Evolutionary conservation across 2,797 vertebrate species (phyloP).

Genomic region (Ibycter americanus): DNA sequence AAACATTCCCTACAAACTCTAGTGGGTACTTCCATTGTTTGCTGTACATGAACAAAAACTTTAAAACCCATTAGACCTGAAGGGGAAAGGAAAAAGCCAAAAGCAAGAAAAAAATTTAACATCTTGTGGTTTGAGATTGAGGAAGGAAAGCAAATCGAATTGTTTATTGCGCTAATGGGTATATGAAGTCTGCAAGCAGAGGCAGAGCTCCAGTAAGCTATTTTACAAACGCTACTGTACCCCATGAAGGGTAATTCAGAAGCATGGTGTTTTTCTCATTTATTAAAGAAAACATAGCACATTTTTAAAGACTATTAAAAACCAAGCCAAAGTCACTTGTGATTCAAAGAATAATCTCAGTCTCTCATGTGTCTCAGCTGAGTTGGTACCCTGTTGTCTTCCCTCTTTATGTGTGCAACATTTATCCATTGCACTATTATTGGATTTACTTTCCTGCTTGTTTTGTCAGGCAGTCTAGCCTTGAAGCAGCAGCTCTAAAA

Average conservation of each 20-base stretch:
- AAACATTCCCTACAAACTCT: neutral
- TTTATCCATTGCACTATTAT: neutral
- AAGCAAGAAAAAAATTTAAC: neutral
- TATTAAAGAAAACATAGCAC: neutral
- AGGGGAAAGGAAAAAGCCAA: neutral
- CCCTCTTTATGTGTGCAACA: neutral
- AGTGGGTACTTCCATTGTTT: neutral
- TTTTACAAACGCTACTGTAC: neutral
- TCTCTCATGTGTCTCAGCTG: neutral
- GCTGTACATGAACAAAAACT: neutral
- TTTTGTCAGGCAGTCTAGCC: neutral
- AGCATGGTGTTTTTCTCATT: neutral
- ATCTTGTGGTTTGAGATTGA: neutral
- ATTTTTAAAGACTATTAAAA: neutral
- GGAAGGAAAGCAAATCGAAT: neutral
- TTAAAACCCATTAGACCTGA: neutral
- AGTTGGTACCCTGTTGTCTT: neutral
- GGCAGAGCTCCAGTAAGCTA: neutral
- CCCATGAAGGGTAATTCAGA: neutral
- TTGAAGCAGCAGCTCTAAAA: neutral
- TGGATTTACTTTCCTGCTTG: neutral
- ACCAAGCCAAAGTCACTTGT: neutral
- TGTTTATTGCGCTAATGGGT: neutral
- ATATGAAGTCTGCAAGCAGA: neutral
- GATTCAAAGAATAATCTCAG: neutral